Evolutionary conservation across 2,888 invertebrate genomes (phyloP).

Genomic region (Dynastes maya): DNA sequence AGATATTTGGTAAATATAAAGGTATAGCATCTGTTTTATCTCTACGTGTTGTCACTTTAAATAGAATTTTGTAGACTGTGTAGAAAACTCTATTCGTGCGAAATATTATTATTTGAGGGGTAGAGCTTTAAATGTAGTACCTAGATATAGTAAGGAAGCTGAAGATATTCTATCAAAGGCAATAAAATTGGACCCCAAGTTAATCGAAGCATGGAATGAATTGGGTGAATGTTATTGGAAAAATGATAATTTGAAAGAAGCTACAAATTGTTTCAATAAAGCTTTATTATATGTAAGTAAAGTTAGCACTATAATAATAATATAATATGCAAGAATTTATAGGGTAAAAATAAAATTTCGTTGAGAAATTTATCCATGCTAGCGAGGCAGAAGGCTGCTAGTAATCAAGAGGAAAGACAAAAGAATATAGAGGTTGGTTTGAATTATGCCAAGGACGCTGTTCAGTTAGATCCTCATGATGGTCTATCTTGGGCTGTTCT

Average conservation of each 20-base stretch:
- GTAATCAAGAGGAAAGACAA: conserved; percentile 72
- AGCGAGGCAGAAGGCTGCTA: conserved; percentile 77
- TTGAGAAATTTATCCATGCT: conserved; percentile 88
- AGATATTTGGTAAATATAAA: conserved; percentile 79
- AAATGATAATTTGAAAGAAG: conserved; percentile 84
- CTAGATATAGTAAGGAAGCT: conserved; percentile 79
- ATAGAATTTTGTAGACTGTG: conserved; percentile 62
- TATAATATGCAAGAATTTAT: conserved; percentile 51
- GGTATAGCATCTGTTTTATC: conserved; percentile 68
- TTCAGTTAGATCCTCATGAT: conserved; percentile 83
- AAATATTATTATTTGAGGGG: conserved; percentile 83
- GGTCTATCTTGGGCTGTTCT: conserved; percentile 88
- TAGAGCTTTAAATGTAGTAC: conserved; percentile 81
- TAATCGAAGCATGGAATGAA: conserved; percentile 90
- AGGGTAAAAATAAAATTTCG: conserved; percentile 84
- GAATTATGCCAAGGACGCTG: conserved; percentile 86
- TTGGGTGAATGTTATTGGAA: conserved; percentile 93
- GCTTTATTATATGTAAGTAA: conserved; percentile 80
- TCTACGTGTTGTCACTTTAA: neutral
- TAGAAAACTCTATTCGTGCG: conserved; percentile 71
- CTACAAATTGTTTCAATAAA: conserved; percentile 87
- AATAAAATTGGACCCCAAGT: conserved; percentile 86
- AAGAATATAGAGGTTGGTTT: conserved; percentile 82
- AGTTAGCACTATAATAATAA: conserved; percentile 34
- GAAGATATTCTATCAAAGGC: conserved; percentile 86